Evolutionary conservation across 2,113 vertebrate genomes (phyloP).

Genomic region (Microcebus murinus): DNA sequence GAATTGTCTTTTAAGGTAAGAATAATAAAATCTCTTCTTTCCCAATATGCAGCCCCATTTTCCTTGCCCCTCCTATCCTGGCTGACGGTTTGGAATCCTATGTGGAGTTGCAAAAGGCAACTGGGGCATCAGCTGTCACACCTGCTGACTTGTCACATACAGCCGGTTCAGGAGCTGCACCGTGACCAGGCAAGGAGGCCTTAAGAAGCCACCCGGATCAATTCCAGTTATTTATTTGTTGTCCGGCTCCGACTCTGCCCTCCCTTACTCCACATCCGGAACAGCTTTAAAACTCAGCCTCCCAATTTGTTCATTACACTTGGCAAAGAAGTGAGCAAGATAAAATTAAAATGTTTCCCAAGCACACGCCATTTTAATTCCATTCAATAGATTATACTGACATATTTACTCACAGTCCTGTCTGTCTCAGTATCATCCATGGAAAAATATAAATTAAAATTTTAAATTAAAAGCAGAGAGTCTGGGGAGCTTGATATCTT

Average conservation of each 20-base stretch:
- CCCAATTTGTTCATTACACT: slow-evolving; percentile 51
- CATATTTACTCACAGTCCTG: slow-evolving; percentile 69
- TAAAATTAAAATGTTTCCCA: slow-evolving; percentile 76
- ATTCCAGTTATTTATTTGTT: slow-evolving; percentile 72
- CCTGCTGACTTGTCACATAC: neutral
- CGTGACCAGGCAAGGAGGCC: neutral
- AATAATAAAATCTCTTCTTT: neutral
- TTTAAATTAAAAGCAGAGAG: slow-evolving; percentile 74
- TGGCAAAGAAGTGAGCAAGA: slow-evolving; percentile 58
- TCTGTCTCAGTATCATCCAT: slow-evolving; percentile 29
- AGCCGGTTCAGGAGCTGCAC: neutral
- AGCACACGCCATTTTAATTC: slow-evolving; percentile 65
- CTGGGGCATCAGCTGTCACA: neutral
- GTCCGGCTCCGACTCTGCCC: neutral
- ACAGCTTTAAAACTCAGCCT: slow-evolving; percentile 41
- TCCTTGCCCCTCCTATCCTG: neutral
- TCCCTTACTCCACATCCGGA: neutral
- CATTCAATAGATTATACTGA: slow-evolving; percentile 74
- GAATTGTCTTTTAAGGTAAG: neutral
- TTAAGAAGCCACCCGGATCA: neutral
- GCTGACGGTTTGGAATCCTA: neutral
- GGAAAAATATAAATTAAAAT: slow-evolving; percentile 77
- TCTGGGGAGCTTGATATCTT: slow-evolving; percentile 76
- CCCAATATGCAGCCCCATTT: too few species aligned
- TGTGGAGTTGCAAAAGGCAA: slow-evolving; percentile 58